These are phyloP conservation scores for Drosophila affinis DNA, from an alignment of 2,888 invertebrate species.

Conservation along the genomic window DNA sequence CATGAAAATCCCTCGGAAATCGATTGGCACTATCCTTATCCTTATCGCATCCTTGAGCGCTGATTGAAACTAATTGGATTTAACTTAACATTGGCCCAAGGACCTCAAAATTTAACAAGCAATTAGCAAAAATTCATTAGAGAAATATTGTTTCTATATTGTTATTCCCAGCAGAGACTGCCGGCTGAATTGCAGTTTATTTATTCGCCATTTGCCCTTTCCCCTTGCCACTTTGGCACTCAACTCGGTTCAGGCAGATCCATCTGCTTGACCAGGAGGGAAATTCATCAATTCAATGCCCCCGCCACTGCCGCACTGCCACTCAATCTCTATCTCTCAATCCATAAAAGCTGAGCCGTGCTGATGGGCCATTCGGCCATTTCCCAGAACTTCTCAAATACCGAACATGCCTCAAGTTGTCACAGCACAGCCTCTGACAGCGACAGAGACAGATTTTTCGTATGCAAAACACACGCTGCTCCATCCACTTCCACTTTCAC, in stretches of 20 bases:
- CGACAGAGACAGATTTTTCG: slow-evolving; percentile 1
- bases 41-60: too few relatives aligned
- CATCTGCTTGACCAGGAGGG: neutral
- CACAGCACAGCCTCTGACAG: slow-evolving; percentile 9
- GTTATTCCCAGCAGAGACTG: neutral
- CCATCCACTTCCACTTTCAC: too few relatives aligned
- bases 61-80: neutral
- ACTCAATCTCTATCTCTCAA: too few relatives aligned
- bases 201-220: too few relatives aligned
- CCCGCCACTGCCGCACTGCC: too few relatives aligned
- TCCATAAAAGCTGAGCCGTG: neutral
- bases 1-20: neutral
- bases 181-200: neutral
- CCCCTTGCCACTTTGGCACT: neutral
- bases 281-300: too few relatives aligned
- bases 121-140: neutral
- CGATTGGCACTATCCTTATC: neutral
- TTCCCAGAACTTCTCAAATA: neutral
- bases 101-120: too few relatives aligned
- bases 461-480: slow-evolving; percentile 6
- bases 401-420: neutral
- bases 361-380: neutral
- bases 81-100: neutral
- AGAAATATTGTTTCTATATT: neutral
- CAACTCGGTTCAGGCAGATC: neutral